These are phyloP conservation scores for Hirtodrosophila cameraria DNA, from an alignment of 2,888 invertebrate species.

Conservation along the genomic window DNA sequence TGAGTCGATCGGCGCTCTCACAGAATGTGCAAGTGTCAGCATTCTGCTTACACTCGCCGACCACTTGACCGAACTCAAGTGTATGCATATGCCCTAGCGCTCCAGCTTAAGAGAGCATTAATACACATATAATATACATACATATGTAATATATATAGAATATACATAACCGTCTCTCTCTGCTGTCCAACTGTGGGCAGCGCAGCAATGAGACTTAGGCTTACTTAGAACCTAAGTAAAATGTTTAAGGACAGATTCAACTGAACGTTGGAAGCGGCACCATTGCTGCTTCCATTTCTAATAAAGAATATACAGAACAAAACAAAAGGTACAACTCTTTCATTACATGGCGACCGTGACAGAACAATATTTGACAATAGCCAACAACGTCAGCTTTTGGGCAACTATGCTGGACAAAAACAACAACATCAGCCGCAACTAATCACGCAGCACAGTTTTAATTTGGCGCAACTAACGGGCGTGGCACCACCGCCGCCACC, in stretches of 20 bases:
- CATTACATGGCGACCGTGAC: not conserved
- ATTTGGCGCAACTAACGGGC: no score
- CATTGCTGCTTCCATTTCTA: not conserved
- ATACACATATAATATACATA: not conserved
- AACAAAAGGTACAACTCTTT: not conserved
- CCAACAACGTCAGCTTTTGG: no score
- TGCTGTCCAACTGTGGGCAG: not conserved
- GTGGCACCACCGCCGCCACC: no score
- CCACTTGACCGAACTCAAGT: not conserved
- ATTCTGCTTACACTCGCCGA: no score
- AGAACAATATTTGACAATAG: no score
- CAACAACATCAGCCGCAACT: not conserved
- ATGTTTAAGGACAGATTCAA: not conserved
- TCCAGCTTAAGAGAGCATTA: not conserved
- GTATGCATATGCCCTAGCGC: not conserved
- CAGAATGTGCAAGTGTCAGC: no score
- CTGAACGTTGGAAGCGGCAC: not conserved
- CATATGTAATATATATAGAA: not conserved
- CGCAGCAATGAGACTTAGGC: not conserved
- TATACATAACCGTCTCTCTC: constrained; percentile 1
- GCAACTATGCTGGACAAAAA: not conserved
- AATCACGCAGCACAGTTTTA: constrained; percentile 5
- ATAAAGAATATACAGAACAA: no score
- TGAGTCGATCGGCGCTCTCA: no score
- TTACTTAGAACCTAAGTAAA: constrained; percentile 1